These are phyloP conservation scores for Bothrops alternatus DNA, from an alignment of 2,797 vertebrate species.

Conservation along the genomic window DNA sequence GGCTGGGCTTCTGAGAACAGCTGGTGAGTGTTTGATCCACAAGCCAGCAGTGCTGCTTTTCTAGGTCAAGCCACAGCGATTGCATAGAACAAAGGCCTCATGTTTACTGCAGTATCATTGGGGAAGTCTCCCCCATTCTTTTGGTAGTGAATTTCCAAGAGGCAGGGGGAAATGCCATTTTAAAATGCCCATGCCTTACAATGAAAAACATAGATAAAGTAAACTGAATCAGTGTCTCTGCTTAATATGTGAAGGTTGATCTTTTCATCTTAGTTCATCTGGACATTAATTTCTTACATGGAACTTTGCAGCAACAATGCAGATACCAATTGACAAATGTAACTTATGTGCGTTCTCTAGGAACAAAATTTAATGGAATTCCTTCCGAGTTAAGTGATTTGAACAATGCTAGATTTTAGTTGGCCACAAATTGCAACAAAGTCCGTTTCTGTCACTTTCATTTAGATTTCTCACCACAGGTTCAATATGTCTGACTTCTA, in stretches of 20 bases:
- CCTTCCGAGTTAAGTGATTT: neutral
- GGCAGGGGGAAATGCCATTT: slow-evolving; percentile 70
- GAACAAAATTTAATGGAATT: neutral
- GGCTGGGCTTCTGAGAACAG: fast-evolving
- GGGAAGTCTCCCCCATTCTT: slow-evolving; percentile 54
- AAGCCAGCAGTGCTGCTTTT: slow-evolving; percentile 2
- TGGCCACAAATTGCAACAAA: neutral
- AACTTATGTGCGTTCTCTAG: slow-evolving; percentile 5
- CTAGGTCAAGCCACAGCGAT: neutral
- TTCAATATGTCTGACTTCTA: neutral
- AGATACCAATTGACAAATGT: neutral
- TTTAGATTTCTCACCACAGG: neutral
- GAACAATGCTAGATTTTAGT: neutral
- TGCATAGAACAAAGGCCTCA: neutral
- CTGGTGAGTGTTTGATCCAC: neutral
- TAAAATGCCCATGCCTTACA: slow-evolving; percentile 63
- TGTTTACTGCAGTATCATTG: slow-evolving; percentile 37
- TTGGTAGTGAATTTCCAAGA: slow-evolving; percentile 64
- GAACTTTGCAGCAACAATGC: neutral
- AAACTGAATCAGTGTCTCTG: slow-evolving; percentile 51
- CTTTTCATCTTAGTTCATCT: neutral
- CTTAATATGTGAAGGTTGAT: slow-evolving; percentile 33
- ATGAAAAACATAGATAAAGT: slow-evolving; percentile 56
- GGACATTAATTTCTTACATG: slow-evolving; percentile 27
- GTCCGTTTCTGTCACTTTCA: neutral